Evolutionary conservation across 37 sponge, comb jelly and placozoan genomes (phyloP).

Genomic region (Ephydatia muelleri): DNA sequence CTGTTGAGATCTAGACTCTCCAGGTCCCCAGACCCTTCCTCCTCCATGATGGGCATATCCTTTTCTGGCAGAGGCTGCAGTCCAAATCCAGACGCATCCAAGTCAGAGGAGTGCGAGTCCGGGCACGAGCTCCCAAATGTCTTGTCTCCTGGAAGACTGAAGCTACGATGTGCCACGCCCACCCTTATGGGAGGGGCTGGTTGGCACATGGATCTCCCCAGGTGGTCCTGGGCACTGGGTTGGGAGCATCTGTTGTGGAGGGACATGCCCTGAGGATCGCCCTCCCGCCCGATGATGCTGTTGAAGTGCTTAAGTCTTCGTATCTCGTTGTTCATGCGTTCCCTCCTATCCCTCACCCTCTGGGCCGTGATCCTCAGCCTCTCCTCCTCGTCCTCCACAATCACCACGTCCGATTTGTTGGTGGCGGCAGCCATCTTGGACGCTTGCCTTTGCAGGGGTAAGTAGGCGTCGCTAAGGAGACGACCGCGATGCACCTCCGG

Average conservation of each 20-base stretch:
- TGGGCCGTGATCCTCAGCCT: constrained; percentile 12
- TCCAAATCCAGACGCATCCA: background rate
- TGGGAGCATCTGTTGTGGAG: background rate
- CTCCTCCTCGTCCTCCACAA: constrained; percentile 24
- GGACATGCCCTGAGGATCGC: background rate
- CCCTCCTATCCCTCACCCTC: constrained; percentile 34
- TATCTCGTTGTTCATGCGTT: constrained; percentile 43
- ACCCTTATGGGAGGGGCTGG: background rate
- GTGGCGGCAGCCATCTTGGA: constrained; percentile 1
- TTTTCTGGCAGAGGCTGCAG: background rate
- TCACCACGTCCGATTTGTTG: background rate
- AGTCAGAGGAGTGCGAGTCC: background rate
- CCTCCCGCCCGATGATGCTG: background rate
- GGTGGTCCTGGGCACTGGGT: background rate
- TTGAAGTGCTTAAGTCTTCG: constrained; percentile 11
- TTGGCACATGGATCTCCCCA: background rate
- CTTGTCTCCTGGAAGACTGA: background rate
- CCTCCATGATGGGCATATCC: background rate
- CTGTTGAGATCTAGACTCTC: background rate
- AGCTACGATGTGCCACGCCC: background rate
- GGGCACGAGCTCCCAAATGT: background rate
- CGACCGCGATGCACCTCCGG: background rate
- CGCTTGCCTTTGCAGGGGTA: background rate
- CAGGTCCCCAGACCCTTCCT: background rate
- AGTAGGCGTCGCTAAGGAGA: background rate